A percentile compares a stretch with the other conserved stretches of the same genome.
phyloP scores from a whole-genome alignment of 2,797 vertebrate genomes.

The Falco concolor region DNA sequence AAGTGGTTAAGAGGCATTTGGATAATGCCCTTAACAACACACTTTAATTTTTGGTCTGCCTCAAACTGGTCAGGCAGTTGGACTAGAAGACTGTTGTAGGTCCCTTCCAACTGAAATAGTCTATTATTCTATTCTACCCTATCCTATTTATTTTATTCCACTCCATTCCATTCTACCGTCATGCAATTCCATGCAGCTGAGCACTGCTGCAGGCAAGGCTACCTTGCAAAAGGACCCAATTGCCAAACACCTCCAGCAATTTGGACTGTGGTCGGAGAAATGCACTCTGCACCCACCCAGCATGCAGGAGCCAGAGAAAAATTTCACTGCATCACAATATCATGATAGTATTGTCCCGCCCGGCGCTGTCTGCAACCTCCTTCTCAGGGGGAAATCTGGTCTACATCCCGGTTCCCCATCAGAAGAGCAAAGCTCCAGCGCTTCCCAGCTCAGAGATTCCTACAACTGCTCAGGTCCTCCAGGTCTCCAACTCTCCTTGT shows the following conservation, averaged over 20 bases:
- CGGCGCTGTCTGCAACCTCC: background rate
- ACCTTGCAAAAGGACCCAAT: background rate
- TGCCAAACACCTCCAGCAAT: background rate
- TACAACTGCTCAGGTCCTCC: background rate
- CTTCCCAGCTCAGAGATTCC: background rate
- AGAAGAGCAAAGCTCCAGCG: rapidly evolving
- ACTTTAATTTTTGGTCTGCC: too few relatives aligned
- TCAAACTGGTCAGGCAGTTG: background rate
- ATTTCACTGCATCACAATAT: rapidly evolving
- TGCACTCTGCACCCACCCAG: background rate
- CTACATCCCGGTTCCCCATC: background rate
- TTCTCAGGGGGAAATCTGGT: background rate
- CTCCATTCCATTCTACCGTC: too few relatives aligned
- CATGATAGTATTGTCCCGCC: background rate
- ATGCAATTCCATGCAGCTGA: background rate
- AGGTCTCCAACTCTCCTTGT: background rate
- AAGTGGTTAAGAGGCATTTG: too few relatives aligned
- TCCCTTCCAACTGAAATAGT: background rate
- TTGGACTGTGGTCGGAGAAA: background rate
- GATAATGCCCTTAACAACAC: too few relatives aligned
- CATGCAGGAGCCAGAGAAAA: background rate
- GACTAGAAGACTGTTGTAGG: background rate
- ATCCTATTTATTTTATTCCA: too few relatives aligned
- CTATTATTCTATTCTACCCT: too few relatives aligned
- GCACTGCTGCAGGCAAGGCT: background rate